Evolutionary conservation across 2,888 invertebrate species (phyloP), one percentile per base, ranked within the genome.

Genomic region (Campoplex nolae): DNA sequence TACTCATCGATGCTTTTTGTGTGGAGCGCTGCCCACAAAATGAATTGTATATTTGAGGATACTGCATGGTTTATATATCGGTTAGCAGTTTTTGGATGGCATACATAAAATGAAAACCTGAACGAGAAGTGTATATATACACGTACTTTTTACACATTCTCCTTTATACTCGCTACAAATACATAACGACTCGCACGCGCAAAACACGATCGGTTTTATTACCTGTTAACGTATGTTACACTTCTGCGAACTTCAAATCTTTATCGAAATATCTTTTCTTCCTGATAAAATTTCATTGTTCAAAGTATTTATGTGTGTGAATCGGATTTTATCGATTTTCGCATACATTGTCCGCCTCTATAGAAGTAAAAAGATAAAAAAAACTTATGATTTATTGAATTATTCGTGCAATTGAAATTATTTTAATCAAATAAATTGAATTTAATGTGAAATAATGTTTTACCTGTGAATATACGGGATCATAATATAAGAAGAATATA

Each of bases 1-100:
- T 62, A 62, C 58, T 32, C 58, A 62, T 62, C 58, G 58, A 32
- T 62, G 62, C 62, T 62, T 62, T 62, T 62, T 32, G 62, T 32
- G 32, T 62, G 4, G 58, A 58, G 23, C 56, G 7, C 11, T 58
- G 28, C 28, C 58, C 58, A 58, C 11, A 58, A 58, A 58, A 28
- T 32, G 62, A 32, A 62, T 62, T 62, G 32, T 62, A 62, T 62
- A 62, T 62, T 62, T 62, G 11, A 13, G 62, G 62, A 62, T 16
- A 32, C 16, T 62, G 23, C 23, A 23, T 23, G 23, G 62, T 62
- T 62, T 32, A 32, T 32, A 32, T 62, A 62, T 62, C 62, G 62
- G 62, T 32, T 32, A 62, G 32, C 62, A 62, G 32, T 62, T 32
- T 7, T 16, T 7, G 16, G 62, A 32, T 32, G 32, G 62, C 62